These are phyloP conservation scores for Cataglyphis albicans DNA, from an alignment of 2,888 invertebrate species.

Conservation along the genomic window DNA sequence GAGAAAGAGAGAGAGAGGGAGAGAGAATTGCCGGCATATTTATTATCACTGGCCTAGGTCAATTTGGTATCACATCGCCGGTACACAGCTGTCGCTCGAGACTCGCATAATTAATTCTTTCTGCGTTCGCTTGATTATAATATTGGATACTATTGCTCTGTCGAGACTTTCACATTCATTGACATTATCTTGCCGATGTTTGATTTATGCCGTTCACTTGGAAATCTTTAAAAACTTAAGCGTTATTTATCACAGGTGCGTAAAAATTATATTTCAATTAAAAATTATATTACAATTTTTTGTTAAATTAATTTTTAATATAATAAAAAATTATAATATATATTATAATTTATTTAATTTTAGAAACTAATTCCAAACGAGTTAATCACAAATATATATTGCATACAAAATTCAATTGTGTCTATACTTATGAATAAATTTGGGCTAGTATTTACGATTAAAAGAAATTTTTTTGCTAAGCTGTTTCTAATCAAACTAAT, in stretches of 20 bases:
- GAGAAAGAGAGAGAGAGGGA: background rate
- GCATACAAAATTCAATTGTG: background rate
- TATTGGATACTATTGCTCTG: background rate
- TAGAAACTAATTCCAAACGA: background rate
- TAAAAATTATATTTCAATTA: background rate
- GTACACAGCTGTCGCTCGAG: conserved; percentile 14
- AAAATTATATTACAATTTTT: background rate
- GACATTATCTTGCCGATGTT: conserved; percentile 17
- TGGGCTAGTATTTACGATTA: background rate
- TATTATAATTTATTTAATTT: background rate
- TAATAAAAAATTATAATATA: background rate
- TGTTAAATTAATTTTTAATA: too few relatives aligned
- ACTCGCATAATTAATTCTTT: conserved; percentile 50
- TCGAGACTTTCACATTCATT: conserved; percentile 23
- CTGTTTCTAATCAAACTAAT: conserved; percentile 1
- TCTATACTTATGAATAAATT: background rate
- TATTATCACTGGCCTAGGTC: conserved; percentile 74
- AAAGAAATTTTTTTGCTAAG: background rate
- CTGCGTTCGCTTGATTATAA: background rate
- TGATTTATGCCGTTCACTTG: background rate
- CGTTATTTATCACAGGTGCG: background rate
- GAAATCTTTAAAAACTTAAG: background rate
- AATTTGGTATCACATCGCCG: conserved; percentile 62
- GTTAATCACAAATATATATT: background rate
- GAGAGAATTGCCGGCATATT: conserved; percentile 58